Evolutionary conservation across 2,797 vertebrate genomes (phyloP).

Genomic region (Glossophaga mutica): DNA sequence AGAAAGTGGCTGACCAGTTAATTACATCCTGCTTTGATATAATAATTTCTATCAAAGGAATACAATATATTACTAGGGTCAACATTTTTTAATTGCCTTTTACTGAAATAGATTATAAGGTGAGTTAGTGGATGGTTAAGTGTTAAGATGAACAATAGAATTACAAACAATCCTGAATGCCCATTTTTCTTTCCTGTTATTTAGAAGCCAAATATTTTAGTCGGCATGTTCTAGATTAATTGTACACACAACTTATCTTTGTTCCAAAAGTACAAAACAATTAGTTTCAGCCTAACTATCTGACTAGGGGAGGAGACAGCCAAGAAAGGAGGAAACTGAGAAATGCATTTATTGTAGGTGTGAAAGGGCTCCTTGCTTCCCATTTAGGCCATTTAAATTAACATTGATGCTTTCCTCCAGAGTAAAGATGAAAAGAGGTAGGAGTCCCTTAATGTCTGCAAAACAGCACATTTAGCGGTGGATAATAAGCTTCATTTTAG

Average conservation of each 20-base stretch:
- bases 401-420: not conserved
- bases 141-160: not conserved
- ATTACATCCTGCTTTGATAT: not conserved
- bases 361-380: not conserved
- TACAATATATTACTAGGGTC: not conserved
- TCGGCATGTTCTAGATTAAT: conserved; percentile 12
- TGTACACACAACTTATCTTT: not conserved
- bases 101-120: not conserved
- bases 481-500: not conserved
- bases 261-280: not conserved
- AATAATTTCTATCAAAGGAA: not conserved
- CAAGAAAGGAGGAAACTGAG: not conserved
- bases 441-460: not conserved
- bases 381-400: not conserved
- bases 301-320: not conserved
- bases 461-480: not conserved
- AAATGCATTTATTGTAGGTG: not conserved
- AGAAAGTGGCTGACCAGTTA: not conserved
- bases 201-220: not conserved
- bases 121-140: not conserved
- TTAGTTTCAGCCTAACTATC: not conserved
- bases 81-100: conserved; percentile 44
- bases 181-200: conserved; percentile 12
- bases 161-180: not conserved
- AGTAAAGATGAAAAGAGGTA: not conserved